Percentiles rank a stretch among this genome's conserved stretches.
Conservation (phyloP, 2,797 vertebrate genomes). For the Lepus townsendii region DNA sequence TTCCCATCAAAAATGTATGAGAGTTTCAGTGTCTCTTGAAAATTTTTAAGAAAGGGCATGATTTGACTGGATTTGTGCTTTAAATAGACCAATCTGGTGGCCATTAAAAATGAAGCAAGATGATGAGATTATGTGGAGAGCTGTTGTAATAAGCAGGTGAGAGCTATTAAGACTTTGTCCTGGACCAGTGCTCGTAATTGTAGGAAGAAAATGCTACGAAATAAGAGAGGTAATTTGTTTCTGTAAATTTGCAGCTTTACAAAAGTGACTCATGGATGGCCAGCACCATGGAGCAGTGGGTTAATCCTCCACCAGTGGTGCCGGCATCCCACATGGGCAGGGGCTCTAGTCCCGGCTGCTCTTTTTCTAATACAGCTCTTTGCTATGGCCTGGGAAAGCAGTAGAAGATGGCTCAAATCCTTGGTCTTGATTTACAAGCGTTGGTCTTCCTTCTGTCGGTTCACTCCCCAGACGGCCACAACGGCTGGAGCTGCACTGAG, state of each 20-base stretch:
- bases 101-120: constrained; percentile 21
- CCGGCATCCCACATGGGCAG: no score
- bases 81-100: constrained; percentile 17
- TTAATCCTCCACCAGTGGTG: no score
- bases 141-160: neutral
- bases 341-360: no score
- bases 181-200: neutral
- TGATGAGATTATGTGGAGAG: neutral
- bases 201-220: neutral
- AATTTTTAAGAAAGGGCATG: neutral
- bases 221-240: neutral
- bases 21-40: neutral
- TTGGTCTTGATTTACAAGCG: no score
- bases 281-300: no score
- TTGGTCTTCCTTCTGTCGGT: no score
- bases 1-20: neutral
- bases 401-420: no score
- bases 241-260: neutral
- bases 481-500: no score
- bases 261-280: neutral
- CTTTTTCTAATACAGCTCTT: no score
- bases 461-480: no score
- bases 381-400: no score
- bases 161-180: neutral
- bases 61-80: neutral